Evolutionary conservation across 2,888 invertebrate species (phyloP), one percentile per base, ranked within the genome.

Genomic region (Acanthosoma haemorrhoidale): DNA sequence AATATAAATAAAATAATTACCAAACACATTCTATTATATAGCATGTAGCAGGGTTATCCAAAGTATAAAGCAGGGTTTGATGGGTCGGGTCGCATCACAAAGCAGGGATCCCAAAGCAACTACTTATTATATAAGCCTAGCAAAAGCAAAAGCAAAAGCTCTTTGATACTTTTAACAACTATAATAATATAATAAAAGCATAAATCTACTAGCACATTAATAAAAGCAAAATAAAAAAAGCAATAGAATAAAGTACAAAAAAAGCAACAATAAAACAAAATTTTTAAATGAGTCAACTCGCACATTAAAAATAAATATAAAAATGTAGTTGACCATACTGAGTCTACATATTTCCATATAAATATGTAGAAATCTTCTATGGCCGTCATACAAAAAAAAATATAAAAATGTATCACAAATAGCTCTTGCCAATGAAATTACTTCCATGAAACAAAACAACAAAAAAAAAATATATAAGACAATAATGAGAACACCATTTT

Each of bases 1-100:
- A n/a, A n/a, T n/a, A n/a, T n/a, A 64, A 51, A 57, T 43, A 51
- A 64, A 29, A 51, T 51, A 57, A 15, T 31, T 41, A 67, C 39
- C 67, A 70, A 43, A 67, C 58, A 36, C 66, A 70, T 21, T 70
- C 57, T 59, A 68, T 39, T 43, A 70, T 58, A 34, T 21, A 69
- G 71, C 70, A 63, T 36, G 68, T 70, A 76, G 76, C 77, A 77
- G 77, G 77, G 77, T 77, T 77, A 77, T 77, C 77, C 77, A 77
- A 77, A 75, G 29, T 72, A 61, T 36, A 72, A 72, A 69, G 66
- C 70, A 70, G 57, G 70, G 71, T 69, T 68, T 69, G 36, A 68
- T 69, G 57, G 38, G 36, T 32, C n/a, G 57, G 38, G 36, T 51
- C 25, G 21, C 51, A 69, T 67, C 51, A 71, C 71, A 58, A 68